These are phyloP conservation scores for Charadrius vociferus DNA, from an alignment of 2,113 vertebrate species.

Conservation along the genomic window DNA sequence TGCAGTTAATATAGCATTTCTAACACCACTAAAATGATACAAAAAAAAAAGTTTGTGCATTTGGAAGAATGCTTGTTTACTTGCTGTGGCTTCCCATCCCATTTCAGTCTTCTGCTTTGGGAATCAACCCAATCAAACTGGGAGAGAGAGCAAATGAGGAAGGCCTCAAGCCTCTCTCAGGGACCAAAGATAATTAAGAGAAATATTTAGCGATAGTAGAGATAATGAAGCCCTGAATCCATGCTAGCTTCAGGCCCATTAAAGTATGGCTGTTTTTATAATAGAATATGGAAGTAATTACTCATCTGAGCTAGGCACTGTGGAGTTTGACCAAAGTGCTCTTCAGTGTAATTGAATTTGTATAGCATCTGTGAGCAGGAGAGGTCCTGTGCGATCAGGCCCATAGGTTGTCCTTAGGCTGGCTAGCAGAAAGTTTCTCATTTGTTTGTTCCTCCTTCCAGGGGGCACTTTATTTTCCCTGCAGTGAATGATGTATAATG, in stretches of 20 bases:
- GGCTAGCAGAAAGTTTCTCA: slow-evolving; percentile 4
- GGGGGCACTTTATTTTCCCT: background rate
- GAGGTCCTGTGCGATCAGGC: background rate
- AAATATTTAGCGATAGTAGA: slow-evolving; percentile 33
- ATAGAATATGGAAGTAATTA: slow-evolving; percentile 41
- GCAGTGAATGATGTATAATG: background rate
- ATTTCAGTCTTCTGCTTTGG: background rate
- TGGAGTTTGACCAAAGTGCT: background rate
- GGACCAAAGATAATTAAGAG: slow-evolving; percentile 52
- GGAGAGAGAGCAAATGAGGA: background rate
- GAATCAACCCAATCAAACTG: background rate
- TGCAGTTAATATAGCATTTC: background rate
- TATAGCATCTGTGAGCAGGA: slow-evolving; percentile 26
- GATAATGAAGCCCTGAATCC: slow-evolving; percentile 24
- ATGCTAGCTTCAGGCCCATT: slow-evolving; percentile 11
- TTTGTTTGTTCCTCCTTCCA: slow-evolving; percentile 1
- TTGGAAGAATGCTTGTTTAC: background rate
- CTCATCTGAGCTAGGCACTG: background rate
- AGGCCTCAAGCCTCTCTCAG: slow-evolving; percentile 18
- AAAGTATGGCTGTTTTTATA: slow-evolving; percentile 5
- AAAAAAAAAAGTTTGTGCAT: background rate
- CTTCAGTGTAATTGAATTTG: slow-evolving; percentile 52
- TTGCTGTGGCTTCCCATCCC: background rate
- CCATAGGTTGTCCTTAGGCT: background rate
- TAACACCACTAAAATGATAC: background rate